Evolutionary conservation across 2,888 invertebrate genomes (phyloP), one percentile per base, ranked within the genome.

Genomic region (Marasmarcha lunaedactyla): DNA sequence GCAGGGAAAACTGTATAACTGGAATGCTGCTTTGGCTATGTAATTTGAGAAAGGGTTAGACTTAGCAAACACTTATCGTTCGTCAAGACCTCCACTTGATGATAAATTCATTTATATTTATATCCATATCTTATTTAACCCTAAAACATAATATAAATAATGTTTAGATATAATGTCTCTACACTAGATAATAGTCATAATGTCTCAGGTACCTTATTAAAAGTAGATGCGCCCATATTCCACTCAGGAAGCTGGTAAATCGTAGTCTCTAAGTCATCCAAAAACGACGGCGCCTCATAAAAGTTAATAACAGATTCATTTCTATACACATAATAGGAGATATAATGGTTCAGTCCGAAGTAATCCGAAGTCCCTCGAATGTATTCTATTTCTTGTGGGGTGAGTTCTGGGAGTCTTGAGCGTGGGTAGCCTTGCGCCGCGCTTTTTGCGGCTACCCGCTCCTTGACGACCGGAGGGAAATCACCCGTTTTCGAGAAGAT

Each of bases 291-390:
- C 10, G 37, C 13, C 7, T 36, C 36, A 26, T 47, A 34, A 11
- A 35, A 41, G 12, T 42, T 43, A 2, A 37, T 2, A 0, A 47
- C 46, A 3, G 52, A 45, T 10, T 46, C 46, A 25, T 57, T 54
- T 36, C 53, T 51, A 33, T 51, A 56, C n/a, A 51, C 43, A 2
- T 45, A 43, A 3, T 11, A 58, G 1, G 85, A 65, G 1, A 86
- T 85, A 57, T 91, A 92, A 43, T 87, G 84, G 51, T 91, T 91
- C n/a, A 91, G 58, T 10, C 89, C 59, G 6, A 60, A 57, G 43
- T 55, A 57, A 42, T 65, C 64, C 0, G 58, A 50, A 9, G 52
- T 52, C 1, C 64, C 66, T 25, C 48, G 51, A 2, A 66, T 44
- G 15, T 51, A 54, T 3, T 51, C 47, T 3, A 59, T 46, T 61